These are phyloP conservation scores for Parnassius glacialis DNA, from an alignment of 2,888 invertebrate species.

Conservation along the genomic window DNA sequence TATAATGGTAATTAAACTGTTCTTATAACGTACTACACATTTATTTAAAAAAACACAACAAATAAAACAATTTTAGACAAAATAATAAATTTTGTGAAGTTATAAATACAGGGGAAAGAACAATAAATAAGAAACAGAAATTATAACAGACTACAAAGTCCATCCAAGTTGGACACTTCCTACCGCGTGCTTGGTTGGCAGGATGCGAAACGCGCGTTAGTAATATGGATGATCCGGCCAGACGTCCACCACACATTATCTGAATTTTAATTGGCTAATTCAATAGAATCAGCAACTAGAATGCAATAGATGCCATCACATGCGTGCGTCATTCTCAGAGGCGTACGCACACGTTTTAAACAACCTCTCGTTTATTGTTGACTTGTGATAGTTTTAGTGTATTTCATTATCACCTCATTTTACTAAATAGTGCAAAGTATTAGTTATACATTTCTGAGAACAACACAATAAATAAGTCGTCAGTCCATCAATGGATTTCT, in stretches of 20 bases:
- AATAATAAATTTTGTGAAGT: too few relatives aligned
- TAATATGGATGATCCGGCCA: conserved; percentile 70
- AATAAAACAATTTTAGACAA: too few relatives aligned
- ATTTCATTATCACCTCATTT: too few relatives aligned
- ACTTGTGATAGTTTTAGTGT: too few relatives aligned
- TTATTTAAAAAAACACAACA: not conserved
- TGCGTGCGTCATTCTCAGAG: conserved; percentile 45
- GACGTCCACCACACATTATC: conserved; percentile 58
- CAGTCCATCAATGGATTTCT: too few relatives aligned
- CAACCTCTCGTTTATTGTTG: conserved; percentile 1
- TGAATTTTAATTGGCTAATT: conserved; percentile 73
- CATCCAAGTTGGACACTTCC: conserved; percentile 55
- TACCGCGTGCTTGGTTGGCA: conserved; percentile 56
- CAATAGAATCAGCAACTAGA: conserved; percentile 66
- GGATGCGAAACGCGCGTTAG: conserved; percentile 64
- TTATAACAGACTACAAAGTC: conserved; percentile 26
- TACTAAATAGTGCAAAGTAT: too few relatives aligned
- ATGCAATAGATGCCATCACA: conserved; percentile 56
- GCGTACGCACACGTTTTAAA: not conserved
- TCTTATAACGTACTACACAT: not conserved
- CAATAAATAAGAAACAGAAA: not conserved
- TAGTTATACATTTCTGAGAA: too few relatives aligned
- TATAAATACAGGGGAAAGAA: too few relatives aligned
- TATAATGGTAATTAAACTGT: too few relatives aligned
- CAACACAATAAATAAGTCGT: too few relatives aligned